Conservation (phyloP, 2,797 vertebrate genomes). For the Phataginus tricuspis region DNA sequence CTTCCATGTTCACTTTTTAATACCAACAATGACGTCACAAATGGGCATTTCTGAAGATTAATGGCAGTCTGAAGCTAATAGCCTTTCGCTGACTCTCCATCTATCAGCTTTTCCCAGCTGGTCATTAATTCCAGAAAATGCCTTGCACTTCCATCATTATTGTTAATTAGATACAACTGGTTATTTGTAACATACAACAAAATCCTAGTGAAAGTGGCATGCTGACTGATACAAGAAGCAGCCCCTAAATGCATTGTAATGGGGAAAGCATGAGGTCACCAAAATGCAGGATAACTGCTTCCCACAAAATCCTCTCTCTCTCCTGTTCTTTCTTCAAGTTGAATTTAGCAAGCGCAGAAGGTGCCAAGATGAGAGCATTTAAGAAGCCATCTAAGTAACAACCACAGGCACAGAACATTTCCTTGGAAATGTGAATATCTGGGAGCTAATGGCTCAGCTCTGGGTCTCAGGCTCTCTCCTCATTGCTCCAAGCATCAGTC, state of each 20-base stretch:
- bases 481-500: constrained; percentile 33
- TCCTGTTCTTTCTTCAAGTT: constrained; percentile 45
- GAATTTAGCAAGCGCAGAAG: not conserved
- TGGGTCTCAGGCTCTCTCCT: constrained; percentile 56
- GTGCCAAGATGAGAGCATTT: constrained; percentile 63
- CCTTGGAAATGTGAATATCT: constrained; percentile 72
- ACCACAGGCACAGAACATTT: constrained; percentile 53
- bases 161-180: constrained; percentile 66
- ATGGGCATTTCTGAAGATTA: constrained; percentile 36
- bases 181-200: constrained; percentile 47
- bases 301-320: constrained; percentile 31
- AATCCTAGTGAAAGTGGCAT: constrained; percentile 26
- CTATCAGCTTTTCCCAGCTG: constrained; percentile 59
- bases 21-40: constrained; percentile 32
- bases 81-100: constrained; percentile 46
- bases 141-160: constrained; percentile 44
- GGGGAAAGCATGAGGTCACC: constrained; percentile 35
- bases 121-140: constrained; percentile 75
- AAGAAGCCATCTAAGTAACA: constrained; percentile 54
- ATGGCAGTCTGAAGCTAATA: constrained; percentile 6
- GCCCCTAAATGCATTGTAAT: constrained; percentile 43
- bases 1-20: constrained; percentile 49
- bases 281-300: constrained; percentile 41
- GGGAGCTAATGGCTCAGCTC: constrained; percentile 66
- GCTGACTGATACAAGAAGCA: constrained; percentile 5